Base-by-base conservation (phyloP, 2,888 invertebrate species). In the Thalpophila matura region DNA sequence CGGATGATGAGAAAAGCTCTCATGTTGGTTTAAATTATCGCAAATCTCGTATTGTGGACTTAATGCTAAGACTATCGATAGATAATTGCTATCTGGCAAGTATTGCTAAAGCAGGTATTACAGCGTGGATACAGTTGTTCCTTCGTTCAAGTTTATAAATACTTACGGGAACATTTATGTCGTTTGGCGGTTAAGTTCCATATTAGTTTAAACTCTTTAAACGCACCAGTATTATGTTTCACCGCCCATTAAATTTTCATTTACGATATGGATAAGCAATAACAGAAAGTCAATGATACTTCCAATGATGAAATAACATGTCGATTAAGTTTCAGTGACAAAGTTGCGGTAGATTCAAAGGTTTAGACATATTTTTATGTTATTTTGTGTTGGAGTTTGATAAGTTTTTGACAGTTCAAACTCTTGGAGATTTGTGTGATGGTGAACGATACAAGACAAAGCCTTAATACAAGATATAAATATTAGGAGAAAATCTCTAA, bases 221-320 rank as follows among this genome's bases (percentile, higher is more conserved):
- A 67, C 16, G 58, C 49, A 45, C 26, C 31, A 47, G 66, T 70
- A 38, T 79, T 79, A 74, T 58, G 79, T 79, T 79, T 71, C 79
- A 79, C 46, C 22, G 64, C 10, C 73, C 70, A 81, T 79, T 71
- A 79, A 79, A 79, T 68, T 79, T 81, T 79, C 81, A 81, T 79
- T 79, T 81, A 81, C 79, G 79, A 79, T 73, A 79, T 46, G 51
- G 56, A 20, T 49, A 53, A 49, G 79, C 62, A 79, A 76, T 79
- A 76, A 79, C 68, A 69, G 74, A 80, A 69, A 80, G 60, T 53
- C 68, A 79, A 68, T 66, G 80, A 79, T 73, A 75, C 59, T 20
- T 50, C 10, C 57, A 72, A 70, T 79, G 79, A 79, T 79, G 79
- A 79, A 79, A 79, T 74, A 80, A 76, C 81, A 57, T 68, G 47